These are phyloP conservation scores for Pachymerium ferrugineum DNA, from an alignment of 2,888 invertebrate genomes.

Conservation along the genomic window DNA sequence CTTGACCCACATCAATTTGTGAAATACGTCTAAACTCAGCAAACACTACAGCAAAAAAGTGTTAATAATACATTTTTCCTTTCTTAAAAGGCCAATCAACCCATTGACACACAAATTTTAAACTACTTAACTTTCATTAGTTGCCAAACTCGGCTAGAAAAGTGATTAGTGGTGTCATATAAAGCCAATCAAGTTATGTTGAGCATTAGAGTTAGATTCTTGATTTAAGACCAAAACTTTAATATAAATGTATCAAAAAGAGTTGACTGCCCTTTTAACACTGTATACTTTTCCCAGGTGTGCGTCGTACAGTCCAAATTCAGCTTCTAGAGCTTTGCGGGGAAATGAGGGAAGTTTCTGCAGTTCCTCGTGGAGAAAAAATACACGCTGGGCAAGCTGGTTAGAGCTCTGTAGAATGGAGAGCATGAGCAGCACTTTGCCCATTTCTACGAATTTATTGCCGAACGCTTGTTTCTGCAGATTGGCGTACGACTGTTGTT, in stretches of 20 bases:
- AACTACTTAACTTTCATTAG: too few species aligned
- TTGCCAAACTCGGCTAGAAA: too few species aligned
- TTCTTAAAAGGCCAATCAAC: too few species aligned
- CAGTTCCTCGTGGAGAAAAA: conserved; percentile 96
- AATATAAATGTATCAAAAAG: neutral
- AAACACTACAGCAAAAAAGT: conserved; percentile 59
- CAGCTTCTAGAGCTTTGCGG: conserved; percentile 92
- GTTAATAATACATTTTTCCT: neutral
- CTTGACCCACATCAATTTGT: conserved; percentile 98
- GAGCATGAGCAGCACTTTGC: conserved; percentile 62
- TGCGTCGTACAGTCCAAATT: conserved; percentile 85
- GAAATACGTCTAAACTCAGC: conserved; percentile 87
- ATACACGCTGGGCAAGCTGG: conserved; percentile 87
- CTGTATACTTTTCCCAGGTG: conserved; percentile 76
- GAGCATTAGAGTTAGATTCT: too few species aligned
- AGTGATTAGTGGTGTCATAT: too few species aligned
- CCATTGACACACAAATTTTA: too few species aligned
- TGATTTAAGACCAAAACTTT: too few species aligned
- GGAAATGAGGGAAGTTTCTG: conserved; percentile 98
- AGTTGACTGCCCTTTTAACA: too few species aligned
- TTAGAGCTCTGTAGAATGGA: conserved; percentile 48
- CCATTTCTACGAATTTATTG: conserved; percentile 94
- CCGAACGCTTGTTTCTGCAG: conserved; percentile 83
- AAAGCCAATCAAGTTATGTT: too few species aligned
- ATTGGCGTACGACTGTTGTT: conserved; percentile 81